Base-by-base conservation (phyloP, 2,113 vertebrate genomes). In the Martes martes region DNA sequence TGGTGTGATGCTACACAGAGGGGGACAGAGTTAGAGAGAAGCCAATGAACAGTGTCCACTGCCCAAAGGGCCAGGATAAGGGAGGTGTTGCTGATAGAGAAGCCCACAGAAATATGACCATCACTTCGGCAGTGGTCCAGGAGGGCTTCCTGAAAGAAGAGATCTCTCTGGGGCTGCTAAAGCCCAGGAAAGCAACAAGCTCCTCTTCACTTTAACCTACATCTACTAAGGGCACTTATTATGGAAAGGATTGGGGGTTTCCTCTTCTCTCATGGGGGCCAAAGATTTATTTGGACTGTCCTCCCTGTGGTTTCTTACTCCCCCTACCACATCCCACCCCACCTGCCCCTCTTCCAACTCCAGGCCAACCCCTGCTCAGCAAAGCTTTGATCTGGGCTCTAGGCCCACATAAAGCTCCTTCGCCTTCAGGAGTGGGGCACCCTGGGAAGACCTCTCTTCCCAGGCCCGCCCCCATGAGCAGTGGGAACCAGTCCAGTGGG, bases 121-220 rank as follows among this genome's bases (percentile, higher is more conserved):
- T 23, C 52, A 7, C n/a, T 85, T 31, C 10, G 67, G 47, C 11
- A 31, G 47, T 33, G 7, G 42, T 42, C 65, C 57, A 59, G 65
- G 92, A 85, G 55, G 50, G 71, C 57, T 94, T 87, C 74, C 45
- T 61, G 73, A 73, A 78, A 82, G 74, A 96, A 2, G 78, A 65
- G 11, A n/a, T 23, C 24, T 91, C 93, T 89, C 19, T 55, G 42
- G 67, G 61, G 21, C 67, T 67, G 33, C 14, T 55, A 50, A 36
- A 3, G 26, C 15, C 3, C 21, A 50, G 55, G 71, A 23, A 87
- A 83, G 33, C 21, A 84, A 21, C 16, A 74, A 57, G 16, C 4
- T 73, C 21, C 52, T 79, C 59, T 36, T 24, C 4, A 57, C 11
- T 52, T 65, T 28, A 87, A 33, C 10, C 6, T 79, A 39, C 36